Base-by-base conservation (phyloP, 2,888 invertebrate genomes). In the Drosophila diplacantha region DNA sequence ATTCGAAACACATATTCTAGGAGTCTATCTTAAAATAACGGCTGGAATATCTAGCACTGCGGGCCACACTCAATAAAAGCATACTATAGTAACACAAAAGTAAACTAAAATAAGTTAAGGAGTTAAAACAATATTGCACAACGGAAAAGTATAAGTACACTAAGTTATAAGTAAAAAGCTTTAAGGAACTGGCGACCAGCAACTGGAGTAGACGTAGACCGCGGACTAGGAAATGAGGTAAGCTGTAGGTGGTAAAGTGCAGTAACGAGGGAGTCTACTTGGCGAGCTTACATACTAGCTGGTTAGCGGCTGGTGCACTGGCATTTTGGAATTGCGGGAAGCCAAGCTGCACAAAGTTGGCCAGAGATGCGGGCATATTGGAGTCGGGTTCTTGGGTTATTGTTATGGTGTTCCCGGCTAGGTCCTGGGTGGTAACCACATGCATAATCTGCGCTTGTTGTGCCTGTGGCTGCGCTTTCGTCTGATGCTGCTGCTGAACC, bases 391-490 rank as follows among this genome's bases (percentile, higher is more conserved):
- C 75, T 62, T 87, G 87, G 14, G 86, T 87, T 39, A 88, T 87
- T 31, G 88, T 87, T 49, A 88, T 87, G 6, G 87, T 88, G 65
- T 85, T 87, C 3, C 85, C 85, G 32, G 83, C 83, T 32, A 87
- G 58, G 67, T 86, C 85, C 61, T 85, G 85, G 24, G 85, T 80
- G 46, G 85, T 81, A 4, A 85, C 85, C 22, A 88, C 67, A 74
- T 88, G 85, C 85, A 87, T 87, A 46, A 87, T 86, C 77, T 88
- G 89, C 4, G 82, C 81, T 16, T 84, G 85, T 11, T 75, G 83
- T 4, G 71, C 53, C 20, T 74, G 67, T 8, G 64, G 58, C 9
- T 70, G 56, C 16, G 60, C 43, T 7, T 60, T 63, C 9, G 59
- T 61, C 8, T 69, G 73, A 9, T 41, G 57, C 20, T 44, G 61